These are phyloP conservation scores for Gila robusta DNA, from an alignment of 2,797 vertebrate genomes.

Conservation along the genomic window DNA sequence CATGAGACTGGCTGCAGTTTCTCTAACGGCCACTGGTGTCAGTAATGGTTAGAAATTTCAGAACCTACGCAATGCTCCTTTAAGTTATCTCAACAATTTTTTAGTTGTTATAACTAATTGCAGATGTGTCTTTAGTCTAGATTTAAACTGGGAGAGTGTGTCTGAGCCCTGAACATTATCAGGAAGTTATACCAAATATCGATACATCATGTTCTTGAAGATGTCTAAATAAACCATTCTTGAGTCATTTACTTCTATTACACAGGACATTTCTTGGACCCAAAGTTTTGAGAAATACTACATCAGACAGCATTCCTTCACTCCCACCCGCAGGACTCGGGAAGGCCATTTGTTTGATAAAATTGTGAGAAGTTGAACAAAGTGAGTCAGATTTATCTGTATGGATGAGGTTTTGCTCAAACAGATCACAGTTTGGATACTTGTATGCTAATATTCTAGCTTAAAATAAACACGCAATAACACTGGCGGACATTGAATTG, in stretches of 20 bases:
- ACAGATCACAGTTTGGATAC: neutral
- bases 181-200: too few relatives aligned
- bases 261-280: neutral
- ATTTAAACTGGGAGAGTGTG: too few relatives aligned
- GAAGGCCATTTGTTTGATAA: conserved; percentile 16
- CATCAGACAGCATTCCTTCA: conserved; percentile 1
- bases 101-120: too few relatives aligned
- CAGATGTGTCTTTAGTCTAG: too few relatives aligned
- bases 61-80: too few relatives aligned
- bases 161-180: too few relatives aligned
- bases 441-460: neutral
- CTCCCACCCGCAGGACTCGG: conserved; percentile 7
- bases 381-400: neutral
- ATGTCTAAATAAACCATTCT: conserved; percentile 30
- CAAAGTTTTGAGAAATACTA: neutral
- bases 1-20: too few relatives aligned
- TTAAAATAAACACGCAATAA: conserved; percentile 9
- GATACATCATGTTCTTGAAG: conserved; percentile 15
- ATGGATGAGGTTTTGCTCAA: neutral
- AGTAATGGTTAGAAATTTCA: too few relatives aligned
- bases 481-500: neutral
- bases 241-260: neutral
- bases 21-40: too few relatives aligned
- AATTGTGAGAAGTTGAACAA: conserved; percentile 13
- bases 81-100: too few relatives aligned